phyloP scores from a whole-genome alignment of 2,113 vertebrate species.

The Pelecanus crispus region DNA sequence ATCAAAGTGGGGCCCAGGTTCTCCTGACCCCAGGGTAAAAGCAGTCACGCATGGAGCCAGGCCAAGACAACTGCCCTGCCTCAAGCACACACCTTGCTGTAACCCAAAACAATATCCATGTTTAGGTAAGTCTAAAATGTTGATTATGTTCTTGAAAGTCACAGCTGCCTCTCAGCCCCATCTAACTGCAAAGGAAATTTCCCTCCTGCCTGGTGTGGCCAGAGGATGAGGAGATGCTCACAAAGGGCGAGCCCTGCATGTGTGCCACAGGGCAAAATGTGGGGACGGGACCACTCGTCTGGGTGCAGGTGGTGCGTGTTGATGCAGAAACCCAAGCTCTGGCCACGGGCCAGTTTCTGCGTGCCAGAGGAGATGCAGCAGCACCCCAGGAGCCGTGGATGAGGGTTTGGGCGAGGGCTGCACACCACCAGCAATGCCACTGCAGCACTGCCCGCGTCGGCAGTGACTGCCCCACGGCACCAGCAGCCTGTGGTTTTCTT shows the following conservation, averaged over 20 bases:
- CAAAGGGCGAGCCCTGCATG: rapidly evolving
- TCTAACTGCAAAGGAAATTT: not conserved
- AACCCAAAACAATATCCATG: not conserved
- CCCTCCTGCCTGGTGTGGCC: not conserved
- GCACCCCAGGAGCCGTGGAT: rapidly evolving
- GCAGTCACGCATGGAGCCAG: not conserved
- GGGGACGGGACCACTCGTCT: not conserved
- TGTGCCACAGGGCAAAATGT: rapidly evolving
- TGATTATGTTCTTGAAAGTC: constrained; percentile 10
- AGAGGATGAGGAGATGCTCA: not conserved
- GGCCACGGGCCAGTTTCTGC: rapidly evolving
- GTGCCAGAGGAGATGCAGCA: not conserved
- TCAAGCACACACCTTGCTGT: not conserved
- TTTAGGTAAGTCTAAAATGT: not conserved
- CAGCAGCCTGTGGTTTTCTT: not conserved
- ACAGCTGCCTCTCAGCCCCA: constrained; percentile 5
- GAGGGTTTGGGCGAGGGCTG: not conserved
- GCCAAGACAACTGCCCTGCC: not conserved
- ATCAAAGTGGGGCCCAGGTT: not conserved
- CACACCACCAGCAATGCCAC: too few relatives aligned
- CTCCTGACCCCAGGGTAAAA: not conserved
- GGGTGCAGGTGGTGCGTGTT: rapidly evolving
- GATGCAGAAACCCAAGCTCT: not conserved
- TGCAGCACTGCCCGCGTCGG: not conserved
- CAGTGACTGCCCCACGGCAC: not conserved